phyloP scores from a whole-genome alignment of 2,113 vertebrate species.

The Anser brachyrhynchus region DNA sequence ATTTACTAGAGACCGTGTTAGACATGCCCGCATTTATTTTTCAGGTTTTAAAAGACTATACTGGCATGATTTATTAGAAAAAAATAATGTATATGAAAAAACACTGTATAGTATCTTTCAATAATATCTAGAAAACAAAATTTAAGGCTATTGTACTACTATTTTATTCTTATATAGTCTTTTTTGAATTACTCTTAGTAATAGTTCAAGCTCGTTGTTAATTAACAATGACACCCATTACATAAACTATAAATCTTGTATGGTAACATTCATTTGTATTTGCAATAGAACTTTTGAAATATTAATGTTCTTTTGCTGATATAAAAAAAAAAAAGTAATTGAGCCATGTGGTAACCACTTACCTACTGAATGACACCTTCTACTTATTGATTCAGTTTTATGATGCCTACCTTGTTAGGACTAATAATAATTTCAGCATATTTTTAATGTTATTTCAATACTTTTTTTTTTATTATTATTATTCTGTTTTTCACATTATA shows the following conservation, averaged over 20 bases:
- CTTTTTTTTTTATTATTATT: not conserved
- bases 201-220: constrained; percentile 9
- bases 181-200: constrained; percentile 16
- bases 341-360: not conserved
- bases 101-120: constrained; percentile 9
- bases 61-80: constrained; percentile 15
- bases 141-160: not conserved
- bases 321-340: no score
- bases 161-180: not conserved
- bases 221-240: not conserved
- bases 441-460: not conserved
- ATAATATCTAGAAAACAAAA: not conserved
- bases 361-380: not conserved
- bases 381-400: not conserved
- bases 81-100: constrained; percentile 40
- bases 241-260: constrained; percentile 18
- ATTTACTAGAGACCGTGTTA: constrained; percentile 31
- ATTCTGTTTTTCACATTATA: not conserved
- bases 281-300: not conserved
- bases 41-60: constrained; percentile 36
- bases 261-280: not conserved
- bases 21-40: constrained; percentile 45
- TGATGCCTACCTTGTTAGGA: not conserved
- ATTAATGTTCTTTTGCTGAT: not conserved
- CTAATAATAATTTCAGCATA: not conserved